Percentiles rank a stretch among this genome's conserved stretches.
These are phyloP conservation scores for Amblyteles armatorius DNA, from an alignment of 2,888 invertebrate species.

Conservation along the genomic window DNA sequence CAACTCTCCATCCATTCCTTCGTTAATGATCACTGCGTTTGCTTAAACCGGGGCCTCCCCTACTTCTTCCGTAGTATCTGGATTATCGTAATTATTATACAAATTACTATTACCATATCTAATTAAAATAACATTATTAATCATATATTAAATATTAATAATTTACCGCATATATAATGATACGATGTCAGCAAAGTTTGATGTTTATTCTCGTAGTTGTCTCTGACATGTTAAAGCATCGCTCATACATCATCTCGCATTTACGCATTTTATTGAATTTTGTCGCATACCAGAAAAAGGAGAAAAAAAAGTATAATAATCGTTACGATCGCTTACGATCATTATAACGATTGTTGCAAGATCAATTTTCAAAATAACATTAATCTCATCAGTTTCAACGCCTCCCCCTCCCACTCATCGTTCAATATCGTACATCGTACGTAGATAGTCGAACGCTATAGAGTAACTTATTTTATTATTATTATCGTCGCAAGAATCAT, in stretches of 20 bases:
- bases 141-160: conserved; percentile 19
- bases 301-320: conserved; percentile 13
- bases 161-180: conserved; percentile 27
- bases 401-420: background rate
- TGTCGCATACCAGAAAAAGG: background rate
- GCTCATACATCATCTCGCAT: conserved; percentile 61
- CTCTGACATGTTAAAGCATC: conserved; percentile 65
- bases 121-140: conserved; percentile 36
- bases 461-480: conserved; percentile 43
- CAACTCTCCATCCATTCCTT: conserved; percentile 78
- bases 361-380: conserved; percentile 19
- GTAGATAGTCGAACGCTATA: conserved; percentile 73
- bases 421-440: conserved; percentile 48
- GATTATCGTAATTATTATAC: conserved; percentile 72
- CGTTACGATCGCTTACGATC: conserved; percentile 53
- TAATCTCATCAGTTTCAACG: background rate
- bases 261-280: conserved; percentile 34
- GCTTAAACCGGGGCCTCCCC: conserved; percentile 69
- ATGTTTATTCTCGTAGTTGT: conserved; percentile 66
- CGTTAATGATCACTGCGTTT: conserved; percentile 70
- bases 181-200: conserved; percentile 60
- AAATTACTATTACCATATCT: conserved; percentile 52
- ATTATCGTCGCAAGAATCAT: conserved; percentile 52
- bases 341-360: conserved; percentile 45
- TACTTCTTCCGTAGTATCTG: conserved; percentile 70